phyloP scores from a whole-genome alignment of 53 echinoderm and acorn worm species.

The Echinometra lucunter region DNA sequence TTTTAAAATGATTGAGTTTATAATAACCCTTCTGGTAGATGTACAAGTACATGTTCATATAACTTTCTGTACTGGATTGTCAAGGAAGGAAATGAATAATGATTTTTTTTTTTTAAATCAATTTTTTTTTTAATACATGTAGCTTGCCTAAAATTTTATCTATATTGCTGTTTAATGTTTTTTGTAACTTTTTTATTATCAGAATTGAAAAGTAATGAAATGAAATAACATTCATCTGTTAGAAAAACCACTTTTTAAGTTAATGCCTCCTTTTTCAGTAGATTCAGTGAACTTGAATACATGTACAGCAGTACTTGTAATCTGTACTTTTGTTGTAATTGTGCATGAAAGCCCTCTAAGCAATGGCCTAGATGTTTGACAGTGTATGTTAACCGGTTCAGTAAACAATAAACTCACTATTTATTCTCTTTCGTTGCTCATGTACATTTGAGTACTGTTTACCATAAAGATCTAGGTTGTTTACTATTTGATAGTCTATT shows the following conservation, averaged over 20 bases:
- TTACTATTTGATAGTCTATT: conserved; percentile 25
- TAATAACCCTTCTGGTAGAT: background rate
- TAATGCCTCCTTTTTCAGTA: too few species aligned
- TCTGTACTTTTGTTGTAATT: background rate
- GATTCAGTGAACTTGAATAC: too few species aligned
- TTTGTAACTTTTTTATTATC: too few species aligned
- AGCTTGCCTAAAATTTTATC: too few species aligned
- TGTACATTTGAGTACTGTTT: conserved; percentile 14
- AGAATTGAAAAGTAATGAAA: too few species aligned
- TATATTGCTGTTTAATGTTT: too few species aligned
- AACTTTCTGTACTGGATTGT: too few species aligned
- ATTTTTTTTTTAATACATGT: too few species aligned
- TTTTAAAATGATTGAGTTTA: too few species aligned
- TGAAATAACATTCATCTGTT: too few species aligned
- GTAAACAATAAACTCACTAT: conserved; percentile 37
- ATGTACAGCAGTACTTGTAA: background rate
- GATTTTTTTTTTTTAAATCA: background rate
- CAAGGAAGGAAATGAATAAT: background rate
- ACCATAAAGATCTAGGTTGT: conserved; percentile 22
- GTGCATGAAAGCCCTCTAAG: background rate
- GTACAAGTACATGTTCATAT: background rate
- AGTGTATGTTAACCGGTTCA: background rate
- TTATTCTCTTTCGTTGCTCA: conserved; percentile 22
- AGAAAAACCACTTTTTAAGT: too few species aligned
- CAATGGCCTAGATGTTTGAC: conserved; percentile 18